Conservation (phyloP, 92 coral and sea anemone genomes). For the Parazoanthus darwini region DNA sequence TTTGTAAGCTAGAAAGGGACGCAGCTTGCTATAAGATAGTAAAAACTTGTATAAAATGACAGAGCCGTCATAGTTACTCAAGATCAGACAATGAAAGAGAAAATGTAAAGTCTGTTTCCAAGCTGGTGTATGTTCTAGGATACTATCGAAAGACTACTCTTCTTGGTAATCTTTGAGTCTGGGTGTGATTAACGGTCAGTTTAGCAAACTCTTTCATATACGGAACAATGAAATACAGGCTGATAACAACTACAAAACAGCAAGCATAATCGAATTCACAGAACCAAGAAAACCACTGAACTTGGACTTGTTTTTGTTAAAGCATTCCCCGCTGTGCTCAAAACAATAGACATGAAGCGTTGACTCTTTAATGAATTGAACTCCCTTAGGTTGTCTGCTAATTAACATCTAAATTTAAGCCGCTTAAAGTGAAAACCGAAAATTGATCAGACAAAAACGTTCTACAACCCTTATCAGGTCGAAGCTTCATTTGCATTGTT, state of each 20-base stretch:
- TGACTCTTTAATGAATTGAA: conserved; percentile 23
- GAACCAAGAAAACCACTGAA: neutral
- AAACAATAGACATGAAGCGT: conserved; percentile 19
- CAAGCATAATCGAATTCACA: neutral
- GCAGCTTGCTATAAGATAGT: too few relatives aligned
- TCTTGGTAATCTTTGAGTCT: neutral
- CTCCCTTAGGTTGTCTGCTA: conserved; percentile 15
- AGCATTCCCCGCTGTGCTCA: conserved; percentile 20
- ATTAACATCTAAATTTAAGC: conserved; percentile 19
- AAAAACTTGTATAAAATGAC: neutral
- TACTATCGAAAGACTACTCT: neutral
- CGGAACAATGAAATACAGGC: neutral
- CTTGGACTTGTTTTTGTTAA: conserved; percentile 25
- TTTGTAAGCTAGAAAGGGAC: too few relatives aligned
- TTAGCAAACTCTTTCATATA: neutral
- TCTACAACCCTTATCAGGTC: neutral
- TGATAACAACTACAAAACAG: conserved; percentile 9
- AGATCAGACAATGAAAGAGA: conserved; percentile 8
- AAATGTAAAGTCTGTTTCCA: neutral
- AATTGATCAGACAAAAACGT: conserved; percentile 3
- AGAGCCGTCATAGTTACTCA: neutral
- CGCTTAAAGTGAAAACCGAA: neutral
- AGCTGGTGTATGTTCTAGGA: neutral
- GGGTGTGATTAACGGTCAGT: neutral
- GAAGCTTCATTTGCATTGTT: neutral